These are phyloP conservation scores for Desoria tigrina DNA, from an alignment of 2,888 invertebrate genomes.

Conservation along the genomic window DNA sequence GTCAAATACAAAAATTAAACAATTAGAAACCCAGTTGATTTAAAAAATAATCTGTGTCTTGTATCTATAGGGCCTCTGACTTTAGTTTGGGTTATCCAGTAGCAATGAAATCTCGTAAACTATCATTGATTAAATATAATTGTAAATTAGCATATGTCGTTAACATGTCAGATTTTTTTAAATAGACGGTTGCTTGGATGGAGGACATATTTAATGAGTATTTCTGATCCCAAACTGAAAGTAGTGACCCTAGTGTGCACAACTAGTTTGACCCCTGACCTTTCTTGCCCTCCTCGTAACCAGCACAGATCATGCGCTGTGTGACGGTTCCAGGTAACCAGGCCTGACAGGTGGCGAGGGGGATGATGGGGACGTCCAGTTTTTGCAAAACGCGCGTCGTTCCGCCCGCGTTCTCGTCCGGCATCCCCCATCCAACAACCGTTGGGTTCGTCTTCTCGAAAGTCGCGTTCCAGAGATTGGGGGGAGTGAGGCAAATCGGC, in stretches of 20 bases:
- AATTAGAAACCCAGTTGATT: neutral
- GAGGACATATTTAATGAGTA: too few species aligned
- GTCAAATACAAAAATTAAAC: neutral
- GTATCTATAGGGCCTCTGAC: too few species aligned
- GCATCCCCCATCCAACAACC: slow-evolving; percentile 45
- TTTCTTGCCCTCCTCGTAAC: slow-evolving; percentile 25
- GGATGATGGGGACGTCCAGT: slow-evolving; percentile 41
- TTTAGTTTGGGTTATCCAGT: too few species aligned
- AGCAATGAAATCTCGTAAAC: too few species aligned
- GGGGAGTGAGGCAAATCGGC: slow-evolving; percentile 48
- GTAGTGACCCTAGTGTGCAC: too few species aligned
- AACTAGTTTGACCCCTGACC: neutral
- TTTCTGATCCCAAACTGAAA: too few species aligned
- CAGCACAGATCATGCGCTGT: slow-evolving; percentile 44
- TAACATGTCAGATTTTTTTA: too few species aligned
- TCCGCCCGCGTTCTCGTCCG: slow-evolving; percentile 43
- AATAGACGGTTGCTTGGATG: too few species aligned
- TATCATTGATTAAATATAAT: too few species aligned
- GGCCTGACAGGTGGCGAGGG: slow-evolving; percentile 24
- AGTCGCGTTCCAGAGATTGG: neutral
- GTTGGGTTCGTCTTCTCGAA: slow-evolving; percentile 22
- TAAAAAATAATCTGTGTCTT: too few species aligned
- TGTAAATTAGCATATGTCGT: too few species aligned
- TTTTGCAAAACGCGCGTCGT: slow-evolving; percentile 50
- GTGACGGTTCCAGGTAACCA: slow-evolving; percentile 33